Percentiles rank a stretch among this genome's conserved stretches.
phyloP scores from a whole-genome alignment of 2,888 invertebrate genomes.

The Crepidodera aurea region DNA sequence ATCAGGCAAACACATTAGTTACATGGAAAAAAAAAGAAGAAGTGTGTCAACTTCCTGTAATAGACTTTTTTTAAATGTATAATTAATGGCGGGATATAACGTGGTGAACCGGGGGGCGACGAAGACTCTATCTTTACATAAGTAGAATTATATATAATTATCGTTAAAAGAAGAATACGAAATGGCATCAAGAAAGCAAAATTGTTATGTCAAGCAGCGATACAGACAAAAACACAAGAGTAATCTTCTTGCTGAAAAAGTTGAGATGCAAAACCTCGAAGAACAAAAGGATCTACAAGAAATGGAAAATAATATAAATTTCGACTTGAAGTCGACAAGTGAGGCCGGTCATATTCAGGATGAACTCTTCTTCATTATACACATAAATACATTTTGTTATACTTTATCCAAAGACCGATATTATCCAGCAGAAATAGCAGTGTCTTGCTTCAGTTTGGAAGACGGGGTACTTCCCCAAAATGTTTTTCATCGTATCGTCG shows the following conservation, averaged over 20 bases:
- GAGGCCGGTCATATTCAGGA: slow-evolving; percentile 36
- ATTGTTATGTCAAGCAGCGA: too few species aligned
- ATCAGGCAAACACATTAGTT: too few species aligned
- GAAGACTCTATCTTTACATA: too few species aligned
- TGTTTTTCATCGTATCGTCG: slow-evolving; percentile 46
- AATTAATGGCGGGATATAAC: too few species aligned
- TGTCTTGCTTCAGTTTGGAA: slow-evolving; percentile 45
- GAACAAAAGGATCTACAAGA: slow-evolving; percentile 37
- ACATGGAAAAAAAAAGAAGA: too few species aligned
- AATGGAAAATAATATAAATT: slow-evolving; percentile 42
- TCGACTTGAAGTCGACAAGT: slow-evolving; percentile 31
- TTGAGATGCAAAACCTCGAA: slow-evolving; percentile 37
- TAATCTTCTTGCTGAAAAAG: slow-evolving; percentile 42
- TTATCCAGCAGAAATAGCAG: slow-evolving; percentile 49
- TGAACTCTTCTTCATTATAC: slow-evolving; percentile 48
- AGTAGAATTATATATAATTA: too few species aligned
- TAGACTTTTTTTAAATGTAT: too few species aligned
- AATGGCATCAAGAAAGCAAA: too few species aligned
- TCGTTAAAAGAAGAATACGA: too few species aligned
- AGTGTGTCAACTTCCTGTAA: too few species aligned
- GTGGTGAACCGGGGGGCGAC: too few species aligned
- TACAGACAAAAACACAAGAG: too few species aligned
- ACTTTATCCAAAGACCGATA: slow-evolving; percentile 29
- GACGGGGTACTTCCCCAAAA: slow-evolving; percentile 48
- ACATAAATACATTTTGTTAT: slow-evolving; percentile 48